Conservation (phyloP, 2,888 invertebrate species). For the Trachelus iudaicus region DNA sequence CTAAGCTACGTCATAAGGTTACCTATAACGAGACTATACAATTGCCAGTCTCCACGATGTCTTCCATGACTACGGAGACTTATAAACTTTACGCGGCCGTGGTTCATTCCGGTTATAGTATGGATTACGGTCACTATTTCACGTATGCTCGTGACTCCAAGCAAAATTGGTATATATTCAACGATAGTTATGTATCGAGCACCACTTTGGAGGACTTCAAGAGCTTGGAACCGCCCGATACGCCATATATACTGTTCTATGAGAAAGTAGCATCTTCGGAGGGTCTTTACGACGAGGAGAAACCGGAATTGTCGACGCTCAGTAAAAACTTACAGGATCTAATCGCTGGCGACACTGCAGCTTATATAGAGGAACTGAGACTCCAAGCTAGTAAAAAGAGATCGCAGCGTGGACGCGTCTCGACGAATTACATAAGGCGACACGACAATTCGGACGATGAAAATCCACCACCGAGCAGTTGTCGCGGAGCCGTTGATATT, state of each 20-base stretch:
- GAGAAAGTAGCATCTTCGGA: slow-evolving; percentile 56
- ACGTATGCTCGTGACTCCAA: slow-evolving; percentile 79
- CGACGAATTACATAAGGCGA: slow-evolving; percentile 35
- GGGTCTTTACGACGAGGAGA: slow-evolving; percentile 47
- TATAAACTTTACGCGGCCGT: slow-evolving; percentile 86
- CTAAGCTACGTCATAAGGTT: slow-evolving; percentile 82
- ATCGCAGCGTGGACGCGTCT: slow-evolving; percentile 24
- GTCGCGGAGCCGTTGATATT: slow-evolving; percentile 65
- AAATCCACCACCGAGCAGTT: slow-evolving; percentile 69
- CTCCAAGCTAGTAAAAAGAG: slow-evolving; percentile 47
- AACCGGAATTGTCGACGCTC: slow-evolving; percentile 46
- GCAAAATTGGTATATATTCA: slow-evolving; percentile 81
- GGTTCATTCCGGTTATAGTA: slow-evolving; percentile 84
- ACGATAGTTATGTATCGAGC: slow-evolving; percentile 79
- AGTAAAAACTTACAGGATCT: slow-evolving; percentile 52
- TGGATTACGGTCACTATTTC: slow-evolving; percentile 90
- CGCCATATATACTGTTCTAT: slow-evolving; percentile 88
- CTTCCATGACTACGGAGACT: slow-evolving; percentile 58
- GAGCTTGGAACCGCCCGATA: slow-evolving; percentile 76
- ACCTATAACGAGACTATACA: slow-evolving; percentile 71
- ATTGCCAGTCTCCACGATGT: slow-evolving; percentile 57
- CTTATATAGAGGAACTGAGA: slow-evolving; percentile 49
- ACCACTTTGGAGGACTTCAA: slow-evolving; percentile 73
- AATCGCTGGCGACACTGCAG: slow-evolving; percentile 48
- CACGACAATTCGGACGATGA: slow-evolving; percentile 65